phyloP scores from a whole-genome alignment of 2,888 invertebrate genomes.

The Caenorhabditis sp. region DNA sequence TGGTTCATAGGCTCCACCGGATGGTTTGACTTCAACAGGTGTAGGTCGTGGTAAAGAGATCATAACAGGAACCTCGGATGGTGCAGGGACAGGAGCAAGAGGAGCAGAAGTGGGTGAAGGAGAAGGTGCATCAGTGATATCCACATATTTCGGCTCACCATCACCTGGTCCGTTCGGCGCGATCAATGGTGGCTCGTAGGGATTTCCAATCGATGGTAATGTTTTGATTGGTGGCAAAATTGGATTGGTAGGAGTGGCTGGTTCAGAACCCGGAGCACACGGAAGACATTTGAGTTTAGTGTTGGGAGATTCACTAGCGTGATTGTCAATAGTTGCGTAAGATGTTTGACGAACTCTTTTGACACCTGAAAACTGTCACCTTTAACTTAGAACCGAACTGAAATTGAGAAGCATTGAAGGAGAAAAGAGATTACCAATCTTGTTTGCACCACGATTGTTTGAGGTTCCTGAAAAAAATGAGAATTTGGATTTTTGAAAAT shows the following conservation, averaged over 20 bases:
- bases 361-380: background rate
- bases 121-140: constrained; percentile 18
- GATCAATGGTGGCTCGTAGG: constrained; percentile 25
- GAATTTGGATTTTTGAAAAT: background rate
- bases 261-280: constrained; percentile 24
- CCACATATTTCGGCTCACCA: constrained; percentile 25
- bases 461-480: background rate
- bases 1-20: background rate
- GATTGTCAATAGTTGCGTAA: constrained; percentile 24
- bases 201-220: constrained; percentile 27
- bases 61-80: background rate
- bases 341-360: background rate
- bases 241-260: constrained; percentile 27
- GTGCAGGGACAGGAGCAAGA: background rate
- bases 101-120: constrained; percentile 11
- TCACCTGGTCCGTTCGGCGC: constrained; percentile 29
- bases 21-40: constrained; percentile 1
- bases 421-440: background rate
- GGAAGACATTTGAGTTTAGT: constrained; percentile 36
- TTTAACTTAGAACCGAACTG: background rate
- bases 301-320: constrained; percentile 31
- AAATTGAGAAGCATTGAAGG: background rate
- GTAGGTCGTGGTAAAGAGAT: background rate
- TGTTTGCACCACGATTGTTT: background rate
- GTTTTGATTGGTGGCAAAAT: constrained; percentile 28